Percentiles rank a stretch among this genome's conserved stretches.
These are phyloP conservation scores for Temnothorax unifasciatus DNA, from an alignment of 2,888 invertebrate species.

Conservation along the genomic window DNA sequence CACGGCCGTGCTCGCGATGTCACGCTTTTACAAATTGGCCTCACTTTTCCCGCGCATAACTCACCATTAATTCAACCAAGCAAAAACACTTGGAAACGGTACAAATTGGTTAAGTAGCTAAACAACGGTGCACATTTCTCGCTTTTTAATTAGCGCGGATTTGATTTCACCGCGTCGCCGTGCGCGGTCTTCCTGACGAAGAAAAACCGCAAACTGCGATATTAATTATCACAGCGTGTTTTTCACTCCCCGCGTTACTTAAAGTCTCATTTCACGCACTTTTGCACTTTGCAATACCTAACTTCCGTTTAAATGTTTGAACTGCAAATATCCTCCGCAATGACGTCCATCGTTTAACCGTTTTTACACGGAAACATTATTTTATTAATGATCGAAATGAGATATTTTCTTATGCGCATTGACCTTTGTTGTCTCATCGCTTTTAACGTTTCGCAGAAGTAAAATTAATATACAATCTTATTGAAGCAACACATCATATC, in stretches of 20 bases:
- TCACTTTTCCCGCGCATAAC: conserved; percentile 19
- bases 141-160: conserved; percentile 43
- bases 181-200: neutral
- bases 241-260: neutral
- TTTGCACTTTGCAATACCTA: neutral
- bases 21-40: conserved; percentile 47
- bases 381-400: neutral
- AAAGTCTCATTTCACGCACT: conserved; percentile 20
- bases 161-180: conserved; percentile 5
- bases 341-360: neutral
- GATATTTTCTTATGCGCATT: conserved; percentile 1
- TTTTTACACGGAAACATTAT: neutral
- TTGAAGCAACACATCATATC: neutral
- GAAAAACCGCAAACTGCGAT: conserved; percentile 35
- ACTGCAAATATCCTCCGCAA: neutral
- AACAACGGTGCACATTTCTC: conserved; percentile 7
- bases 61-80: conserved; percentile 14
- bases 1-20: conserved; percentile 30
- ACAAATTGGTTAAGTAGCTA: conserved; percentile 17
- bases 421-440: neutral
- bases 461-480: neutral
- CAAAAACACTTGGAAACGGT: conserved; percentile 16
- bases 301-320: neutral
- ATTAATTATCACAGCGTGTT: conserved; percentile 38
- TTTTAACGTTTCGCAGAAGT: neutral